A percentile compares a stretch with the other conserved stretches of the same genome.
These are phyloP conservation scores for Drosophila differens DNA, from an alignment of 2,888 invertebrate species.

Conservation along the genomic window DNA sequence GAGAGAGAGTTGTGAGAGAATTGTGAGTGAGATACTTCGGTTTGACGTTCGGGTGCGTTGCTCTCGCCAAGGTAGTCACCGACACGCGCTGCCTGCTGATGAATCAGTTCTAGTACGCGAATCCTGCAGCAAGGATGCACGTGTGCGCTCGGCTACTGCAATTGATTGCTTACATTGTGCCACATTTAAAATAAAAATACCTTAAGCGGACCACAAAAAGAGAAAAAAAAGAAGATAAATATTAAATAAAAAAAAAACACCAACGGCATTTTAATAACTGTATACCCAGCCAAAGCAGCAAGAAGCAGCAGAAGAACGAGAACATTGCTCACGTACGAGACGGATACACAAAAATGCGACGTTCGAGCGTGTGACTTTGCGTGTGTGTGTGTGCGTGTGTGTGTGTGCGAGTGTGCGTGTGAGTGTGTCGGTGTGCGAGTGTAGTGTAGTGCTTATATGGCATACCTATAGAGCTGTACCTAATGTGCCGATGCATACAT, in stretches of 20 bases:
- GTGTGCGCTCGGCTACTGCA: conserved; percentile 49
- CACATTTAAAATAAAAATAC: conserved; percentile 68
- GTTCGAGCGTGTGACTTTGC: conserved; percentile 29
- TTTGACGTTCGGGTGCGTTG: conserved; percentile 24
- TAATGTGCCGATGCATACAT: conserved; percentile 67
- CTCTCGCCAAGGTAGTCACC: conserved; percentile 38
- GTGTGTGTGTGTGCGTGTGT: conserved; percentile 21
- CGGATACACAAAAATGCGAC: conserved; percentile 75
- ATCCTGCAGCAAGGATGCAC: conserved; percentile 80
- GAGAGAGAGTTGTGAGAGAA: conserved; percentile 1
- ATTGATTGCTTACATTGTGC: conserved; percentile 60
- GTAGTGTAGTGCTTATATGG: conserved; percentile 53
- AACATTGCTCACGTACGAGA: conserved; percentile 68
- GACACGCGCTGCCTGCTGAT: conserved; percentile 48
- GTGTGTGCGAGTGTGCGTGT: conserved; percentile 27
- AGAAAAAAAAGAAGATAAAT: conserved; percentile 8
- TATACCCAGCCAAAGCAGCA: conserved; percentile 56
- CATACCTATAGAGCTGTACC: conserved; percentile 76
- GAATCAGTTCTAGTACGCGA: conserved; percentile 80
- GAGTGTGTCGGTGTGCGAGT: conserved; percentile 29
- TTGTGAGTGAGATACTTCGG: conserved; percentile 32
- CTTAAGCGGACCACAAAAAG: conserved; percentile 42
- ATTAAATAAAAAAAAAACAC: conserved; percentile 30
- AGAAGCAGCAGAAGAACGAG: conserved; percentile 35
- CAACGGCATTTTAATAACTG: conserved; percentile 74